phyloP scores from a whole-genome alignment of 2,888 invertebrate species.

The Mactromeris polynyma region DNA sequence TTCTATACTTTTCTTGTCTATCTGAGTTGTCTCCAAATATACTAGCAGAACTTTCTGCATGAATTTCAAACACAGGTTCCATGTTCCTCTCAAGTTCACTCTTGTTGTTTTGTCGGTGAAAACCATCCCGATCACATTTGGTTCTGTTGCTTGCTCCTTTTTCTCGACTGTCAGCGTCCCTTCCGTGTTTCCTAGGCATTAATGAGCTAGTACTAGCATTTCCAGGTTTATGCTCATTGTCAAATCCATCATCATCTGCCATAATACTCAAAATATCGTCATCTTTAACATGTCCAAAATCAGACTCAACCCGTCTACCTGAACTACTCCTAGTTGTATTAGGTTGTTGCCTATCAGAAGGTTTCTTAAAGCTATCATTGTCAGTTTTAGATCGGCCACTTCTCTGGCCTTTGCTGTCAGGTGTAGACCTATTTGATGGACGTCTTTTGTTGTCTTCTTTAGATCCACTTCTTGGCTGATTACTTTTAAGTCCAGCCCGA shows the following conservation, averaged over 20 bases:
- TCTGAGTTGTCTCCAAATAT: slow-evolving; percentile 25
- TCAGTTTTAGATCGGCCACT: neutral
- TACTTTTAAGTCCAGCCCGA: neutral
- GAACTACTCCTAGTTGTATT: slow-evolving; percentile 8
- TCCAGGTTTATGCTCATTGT: slow-evolving; percentile 44
- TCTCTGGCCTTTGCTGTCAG: neutral
- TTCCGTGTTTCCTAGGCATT: neutral
- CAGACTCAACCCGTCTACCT: slow-evolving; percentile 18
- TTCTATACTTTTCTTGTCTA: neutral
- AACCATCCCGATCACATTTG: neutral
- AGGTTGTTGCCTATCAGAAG: neutral
- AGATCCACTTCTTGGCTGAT: neutral
- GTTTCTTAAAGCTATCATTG: slow-evolving; percentile 30
- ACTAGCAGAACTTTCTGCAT: slow-evolving; percentile 31
- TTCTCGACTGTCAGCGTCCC: neutral
- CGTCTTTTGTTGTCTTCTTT: neutral
- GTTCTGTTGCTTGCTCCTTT: neutral
- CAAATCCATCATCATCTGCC: slow-evolving; percentile 64
- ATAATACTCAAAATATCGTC: slow-evolving; percentile 62
- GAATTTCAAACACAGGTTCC: slow-evolving; percentile 28
- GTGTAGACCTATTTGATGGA: neutral
- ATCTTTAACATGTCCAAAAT: slow-evolving; percentile 45
- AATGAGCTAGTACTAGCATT: neutral
- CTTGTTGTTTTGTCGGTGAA: neutral
- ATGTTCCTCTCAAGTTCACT: neutral